Evolutionary conservation across 2,888 invertebrate species (phyloP).

Genomic region (Smittia aterrima): DNA sequence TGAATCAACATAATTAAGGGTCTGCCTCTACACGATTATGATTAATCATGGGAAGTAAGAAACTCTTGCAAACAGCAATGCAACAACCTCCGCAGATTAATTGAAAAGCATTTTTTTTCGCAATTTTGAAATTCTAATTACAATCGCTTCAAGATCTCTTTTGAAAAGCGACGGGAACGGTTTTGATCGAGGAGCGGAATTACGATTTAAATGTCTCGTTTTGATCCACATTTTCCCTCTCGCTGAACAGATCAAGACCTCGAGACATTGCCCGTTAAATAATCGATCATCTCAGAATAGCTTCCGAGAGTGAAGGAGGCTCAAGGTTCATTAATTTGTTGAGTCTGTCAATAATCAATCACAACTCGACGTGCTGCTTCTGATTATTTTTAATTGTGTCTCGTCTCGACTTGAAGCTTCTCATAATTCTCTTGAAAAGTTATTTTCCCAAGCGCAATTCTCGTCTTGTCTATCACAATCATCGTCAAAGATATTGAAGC

Average conservation of each 20-base stretch:
- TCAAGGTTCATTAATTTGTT: slow-evolving; percentile 16
- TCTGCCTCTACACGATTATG: not conserved
- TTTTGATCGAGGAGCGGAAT: too few relatives aligned
- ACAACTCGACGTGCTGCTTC: slow-evolving; percentile 6
- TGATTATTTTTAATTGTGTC: slow-evolving; percentile 17
- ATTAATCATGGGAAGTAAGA: not conserved
- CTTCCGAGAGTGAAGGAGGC: too few relatives aligned
- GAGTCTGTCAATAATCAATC: slow-evolving; percentile 30
- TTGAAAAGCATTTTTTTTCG: not conserved
- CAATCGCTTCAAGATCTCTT: not conserved
- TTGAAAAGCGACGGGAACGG: too few relatives aligned
- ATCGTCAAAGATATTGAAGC: not conserved
- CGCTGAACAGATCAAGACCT: not conserved
- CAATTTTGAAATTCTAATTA: slow-evolving; percentile 4
- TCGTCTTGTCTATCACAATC: slow-evolving; percentile 4
- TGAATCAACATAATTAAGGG: slow-evolving; percentile 9
- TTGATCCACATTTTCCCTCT: not conserved
- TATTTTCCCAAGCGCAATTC: not conserved
- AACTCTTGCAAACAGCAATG: not conserved
- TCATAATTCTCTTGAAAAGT: not conserved
- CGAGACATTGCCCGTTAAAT: too few relatives aligned
- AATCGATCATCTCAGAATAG: too few relatives aligned
- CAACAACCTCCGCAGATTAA: not conserved
- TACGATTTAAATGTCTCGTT: too few relatives aligned
- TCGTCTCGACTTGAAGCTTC: not conserved